Evolutionary conservation across 2,888 invertebrate species (phyloP).

Genomic region (Leptinotarsa juncta): DNA sequence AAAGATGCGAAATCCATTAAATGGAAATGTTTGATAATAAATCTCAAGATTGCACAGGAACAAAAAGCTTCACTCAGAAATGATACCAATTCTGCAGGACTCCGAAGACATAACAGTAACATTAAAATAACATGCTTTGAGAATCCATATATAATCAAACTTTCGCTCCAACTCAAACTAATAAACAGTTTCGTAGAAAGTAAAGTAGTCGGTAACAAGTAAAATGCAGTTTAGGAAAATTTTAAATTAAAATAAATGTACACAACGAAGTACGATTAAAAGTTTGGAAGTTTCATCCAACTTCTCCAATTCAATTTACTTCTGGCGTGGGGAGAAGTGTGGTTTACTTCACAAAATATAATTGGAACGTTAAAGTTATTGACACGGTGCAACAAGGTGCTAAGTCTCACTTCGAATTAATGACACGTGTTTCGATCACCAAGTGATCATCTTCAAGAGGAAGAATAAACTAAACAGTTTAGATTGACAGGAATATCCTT

Average conservation of each 20-base stretch:
- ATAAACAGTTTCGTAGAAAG: conserved; percentile 10
- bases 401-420: too few relatives aligned
- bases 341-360: neutral
- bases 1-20: too few relatives aligned
- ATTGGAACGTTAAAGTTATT: neutral
- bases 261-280: conserved; percentile 17
- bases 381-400: neutral
- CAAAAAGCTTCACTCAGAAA: too few relatives aligned
- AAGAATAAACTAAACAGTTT: too few relatives aligned
- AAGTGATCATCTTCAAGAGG: too few relatives aligned
- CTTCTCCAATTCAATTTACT: conserved; percentile 6
- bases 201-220: conserved; percentile 4
- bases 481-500: too few relatives aligned
- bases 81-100: too few relatives aligned
- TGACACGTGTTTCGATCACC: too few relatives aligned
- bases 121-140: neutral
- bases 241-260: conserved; percentile 25
- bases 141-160: conserved; percentile 4
- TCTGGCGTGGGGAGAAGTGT: neutral
- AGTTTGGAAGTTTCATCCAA: conserved; percentile 22
- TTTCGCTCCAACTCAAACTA: neutral
- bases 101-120: neutral
- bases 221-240: conserved; percentile 17
- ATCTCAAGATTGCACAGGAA: too few relatives aligned
- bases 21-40: too few relatives aligned